These are phyloP conservation scores for Trichomycterus rosablanca DNA, from an alignment of 2,113 vertebrate species.

Conservation along the genomic window DNA sequence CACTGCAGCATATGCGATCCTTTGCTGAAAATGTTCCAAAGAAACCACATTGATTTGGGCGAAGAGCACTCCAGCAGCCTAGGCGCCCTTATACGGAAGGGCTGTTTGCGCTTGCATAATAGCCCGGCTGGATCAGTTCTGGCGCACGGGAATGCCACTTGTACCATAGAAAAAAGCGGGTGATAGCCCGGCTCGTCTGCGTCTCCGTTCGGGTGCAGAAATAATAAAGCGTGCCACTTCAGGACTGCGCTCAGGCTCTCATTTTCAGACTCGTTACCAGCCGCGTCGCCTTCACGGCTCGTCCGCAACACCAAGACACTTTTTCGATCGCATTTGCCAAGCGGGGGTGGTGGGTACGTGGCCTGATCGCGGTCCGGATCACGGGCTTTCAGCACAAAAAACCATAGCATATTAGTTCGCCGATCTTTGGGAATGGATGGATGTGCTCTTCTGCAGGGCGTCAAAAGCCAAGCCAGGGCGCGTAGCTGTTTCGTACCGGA, in stretches of 20 bases:
- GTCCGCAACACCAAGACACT: constrained; percentile 58
- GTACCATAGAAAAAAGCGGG: constrained; percentile 77
- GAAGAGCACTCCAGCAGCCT: constrained; percentile 99
- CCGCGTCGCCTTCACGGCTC: constrained; percentile 69
- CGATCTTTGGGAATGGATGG: constrained; percentile 66
- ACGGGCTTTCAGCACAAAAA: constrained; percentile 82
- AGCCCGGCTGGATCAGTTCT: constrained; percentile 83
- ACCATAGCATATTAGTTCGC: constrained; percentile 88
- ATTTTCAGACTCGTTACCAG: constrained; percentile 73
- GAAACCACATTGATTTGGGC: constrained; percentile 99
- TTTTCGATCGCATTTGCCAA: constrained; percentile 65
- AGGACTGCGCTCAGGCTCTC: constrained; percentile 68
- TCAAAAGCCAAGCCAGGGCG: constrained; percentile 70
- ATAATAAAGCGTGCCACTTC: constrained; percentile 71
- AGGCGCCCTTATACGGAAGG: constrained; percentile 86
- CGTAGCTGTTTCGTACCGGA: constrained; percentile 52
- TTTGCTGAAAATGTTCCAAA: constrained; percentile 99
- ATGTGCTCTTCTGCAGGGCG: constrained; percentile 78
- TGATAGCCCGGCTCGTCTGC: constrained; percentile 76
- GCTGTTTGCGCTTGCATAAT: constrained; percentile 88
- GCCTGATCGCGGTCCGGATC: constrained; percentile 74
- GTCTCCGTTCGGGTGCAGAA: constrained; percentile 75
- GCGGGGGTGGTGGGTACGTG: constrained; percentile 58
- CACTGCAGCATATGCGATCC: constrained; percentile 99
- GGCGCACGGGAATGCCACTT: constrained; percentile 80